phyloP scores from a whole-genome alignment of 2,888 invertebrate genomes.

The Parnassius mnemosyne region DNA sequence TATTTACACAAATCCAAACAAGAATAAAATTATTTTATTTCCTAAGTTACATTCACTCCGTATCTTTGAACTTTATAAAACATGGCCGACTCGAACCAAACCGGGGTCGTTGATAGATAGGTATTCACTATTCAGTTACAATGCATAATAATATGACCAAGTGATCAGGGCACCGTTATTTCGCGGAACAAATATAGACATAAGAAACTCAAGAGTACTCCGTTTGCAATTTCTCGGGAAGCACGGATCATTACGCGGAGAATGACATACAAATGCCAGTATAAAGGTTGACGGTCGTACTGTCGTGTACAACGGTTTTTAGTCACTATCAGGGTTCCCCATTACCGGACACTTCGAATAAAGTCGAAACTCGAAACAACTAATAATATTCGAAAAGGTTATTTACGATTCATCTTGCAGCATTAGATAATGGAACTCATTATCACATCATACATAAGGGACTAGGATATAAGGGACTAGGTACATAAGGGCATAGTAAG shows the following conservation, averaged over 20 bases:
- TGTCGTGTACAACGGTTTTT: neutral
- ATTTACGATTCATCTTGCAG: no score
- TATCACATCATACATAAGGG: no score
- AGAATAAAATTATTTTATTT: no score
- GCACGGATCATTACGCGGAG: slow-evolving; percentile 8
- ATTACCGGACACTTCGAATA: no score
- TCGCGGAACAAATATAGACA: slow-evolving; percentile 36
- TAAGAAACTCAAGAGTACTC: slow-evolving; percentile 33
- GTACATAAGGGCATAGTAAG: no score
- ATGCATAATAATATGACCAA: slow-evolving; percentile 35
- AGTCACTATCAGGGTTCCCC: slow-evolving; percentile 1
- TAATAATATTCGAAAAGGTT: no score
- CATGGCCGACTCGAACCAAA: slow-evolving; percentile 3
- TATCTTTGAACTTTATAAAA: neutral
- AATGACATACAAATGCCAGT: slow-evolving; percentile 12
- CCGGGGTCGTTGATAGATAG: slow-evolving; percentile 11
- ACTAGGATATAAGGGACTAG: no score
- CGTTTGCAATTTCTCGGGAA: slow-evolving; percentile 33
- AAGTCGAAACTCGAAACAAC: no score
- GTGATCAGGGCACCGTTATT: slow-evolving; percentile 36
- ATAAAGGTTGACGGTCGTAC: slow-evolving; percentile 3
- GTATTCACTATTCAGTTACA: slow-evolving; percentile 28
- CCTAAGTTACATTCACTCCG: neutral
- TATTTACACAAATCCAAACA: no score
- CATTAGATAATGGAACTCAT: no score